Evolutionary conservation across 2,888 invertebrate genomes (phyloP), one percentile per base, ranked within the genome.

Genomic region (Eucera pruinosa): DNA sequence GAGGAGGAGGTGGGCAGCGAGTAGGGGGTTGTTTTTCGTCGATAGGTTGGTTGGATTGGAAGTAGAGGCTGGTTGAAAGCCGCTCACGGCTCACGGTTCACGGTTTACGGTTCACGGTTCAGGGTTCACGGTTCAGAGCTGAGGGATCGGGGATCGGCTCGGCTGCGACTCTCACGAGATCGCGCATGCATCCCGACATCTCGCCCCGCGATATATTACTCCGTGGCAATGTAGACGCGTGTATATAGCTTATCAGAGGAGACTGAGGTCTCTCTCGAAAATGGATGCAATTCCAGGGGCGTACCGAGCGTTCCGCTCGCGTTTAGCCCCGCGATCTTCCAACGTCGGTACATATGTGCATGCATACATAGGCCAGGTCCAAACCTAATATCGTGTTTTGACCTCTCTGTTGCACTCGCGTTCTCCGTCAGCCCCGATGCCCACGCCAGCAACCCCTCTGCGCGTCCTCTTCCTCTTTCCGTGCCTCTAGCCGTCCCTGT

Each of bases 331-430:
- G 74, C 75, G 84, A 79, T 84, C 84, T 84, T 83, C 84, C 77
- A 52, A 41, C 78, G 52, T 75, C 41, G 45, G 68, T 80, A 77
- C 74, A 70, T 76, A 80, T 41, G 64, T 69, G 71, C 70, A 67
- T 41, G 64, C 66, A 70, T 67, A 45, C 69, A 75, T 61, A 50
- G 69, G 45, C 74, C 39, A 58, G 61, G 71, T 82, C 78, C 74
- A 81, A 84, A 84, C 84, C 85, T 82, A 82, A 86, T 85, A 86
- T 81, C 85, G 78, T 80, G 83, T 82, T 85, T 84, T 83, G 78
- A 75, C 67, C 74, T 55, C 77, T 39, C 70, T 47, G n/a, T n/a
- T 64, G 25, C 62, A n/a, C 57, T 64, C 73, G 6, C 41, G 45
- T 62, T 48, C 48, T 2, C 7, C 33, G 33, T 33, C 33, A 33